Percentiles rank a stretch among this genome's conserved stretches.
phyloP scores from a whole-genome alignment of 1,140 invertebrate genomes.

The Drosophila funebris region DNA sequence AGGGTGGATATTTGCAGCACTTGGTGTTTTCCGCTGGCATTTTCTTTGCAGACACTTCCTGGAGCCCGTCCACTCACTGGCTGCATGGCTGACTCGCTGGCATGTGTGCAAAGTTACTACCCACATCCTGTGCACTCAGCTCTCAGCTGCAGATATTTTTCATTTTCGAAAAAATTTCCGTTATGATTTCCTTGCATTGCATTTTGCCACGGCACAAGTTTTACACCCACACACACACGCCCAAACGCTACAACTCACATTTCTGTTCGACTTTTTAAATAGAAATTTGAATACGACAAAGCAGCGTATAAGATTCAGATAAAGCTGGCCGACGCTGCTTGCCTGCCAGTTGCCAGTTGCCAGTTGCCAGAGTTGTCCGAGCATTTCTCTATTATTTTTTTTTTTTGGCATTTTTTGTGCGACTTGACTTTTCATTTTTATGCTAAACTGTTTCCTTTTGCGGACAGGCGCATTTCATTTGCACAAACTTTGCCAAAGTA shows the following conservation, averaged over 20 bases:
- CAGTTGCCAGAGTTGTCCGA: constrained; percentile 43
- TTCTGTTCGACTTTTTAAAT: constrained; percentile 47
- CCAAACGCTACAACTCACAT: not conserved
- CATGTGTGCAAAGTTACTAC: constrained; percentile 69
- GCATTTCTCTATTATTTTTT: constrained; percentile 28
- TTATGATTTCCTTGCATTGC: constrained; percentile 60
- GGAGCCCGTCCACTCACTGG: constrained; percentile 18
- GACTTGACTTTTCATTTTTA: constrained; percentile 66
- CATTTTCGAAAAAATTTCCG: constrained; percentile 64
- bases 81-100: constrained; percentile 44
- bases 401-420: constrained; percentile 25
- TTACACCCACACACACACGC: constrained; percentile 15
- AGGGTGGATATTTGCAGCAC: constrained; percentile 3
- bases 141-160: constrained; percentile 53
- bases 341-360: constrained; percentile 58
- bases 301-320: constrained; percentile 68
- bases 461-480: constrained; percentile 62
- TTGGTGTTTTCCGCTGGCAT: constrained; percentile 51
- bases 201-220: constrained; percentile 34
- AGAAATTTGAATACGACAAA: constrained; percentile 75
- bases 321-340: constrained; percentile 25
- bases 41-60: constrained; percentile 63
- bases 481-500: constrained; percentile 58
- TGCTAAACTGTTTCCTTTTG: constrained; percentile 71
- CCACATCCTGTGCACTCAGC: constrained; percentile 55